Conservation (phyloP, 2,113 vertebrate species). For the Lonchura striata region DNA sequence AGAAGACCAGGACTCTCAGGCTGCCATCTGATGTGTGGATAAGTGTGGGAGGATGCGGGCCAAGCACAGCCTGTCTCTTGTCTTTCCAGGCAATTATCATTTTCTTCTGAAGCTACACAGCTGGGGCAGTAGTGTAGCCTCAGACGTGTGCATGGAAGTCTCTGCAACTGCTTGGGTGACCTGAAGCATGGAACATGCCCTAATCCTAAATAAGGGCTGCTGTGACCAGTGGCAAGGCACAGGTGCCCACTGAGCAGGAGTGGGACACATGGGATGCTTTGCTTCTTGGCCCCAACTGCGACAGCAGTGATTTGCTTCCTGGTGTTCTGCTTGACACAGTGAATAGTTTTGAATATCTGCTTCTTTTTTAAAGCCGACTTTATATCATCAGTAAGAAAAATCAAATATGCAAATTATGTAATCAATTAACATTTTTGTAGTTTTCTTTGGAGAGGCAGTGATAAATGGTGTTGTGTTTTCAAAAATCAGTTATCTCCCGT, state of each 20-base stretch:
- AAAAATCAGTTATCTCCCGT: background rate
- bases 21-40: background rate
- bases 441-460: slow-evolving; percentile 13
- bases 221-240: background rate
- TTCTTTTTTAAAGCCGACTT: background rate
- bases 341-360: slow-evolving; percentile 16
- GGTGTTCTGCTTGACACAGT: background rate
- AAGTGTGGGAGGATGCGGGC: background rate
- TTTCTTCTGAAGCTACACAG: background rate
- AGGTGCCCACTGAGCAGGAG: rapidly evolving
- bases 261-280: background rate
- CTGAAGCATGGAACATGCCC: background rate
- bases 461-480: background rate
- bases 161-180: background rate
- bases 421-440: slow-evolving; percentile 44
- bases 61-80: background rate
- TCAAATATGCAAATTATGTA: slow-evolving; percentile 44
- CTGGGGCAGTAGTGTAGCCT: background rate
- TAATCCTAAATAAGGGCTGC: background rate
- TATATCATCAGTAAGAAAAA: slow-evolving; percentile 33
- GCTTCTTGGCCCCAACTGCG: background rate
- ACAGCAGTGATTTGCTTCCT: background rate
- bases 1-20: background rate
- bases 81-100: background rate
- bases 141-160: background rate